phyloP scores from a whole-genome alignment of 2,888 invertebrate genomes.

The Agrilus mali region DNA sequence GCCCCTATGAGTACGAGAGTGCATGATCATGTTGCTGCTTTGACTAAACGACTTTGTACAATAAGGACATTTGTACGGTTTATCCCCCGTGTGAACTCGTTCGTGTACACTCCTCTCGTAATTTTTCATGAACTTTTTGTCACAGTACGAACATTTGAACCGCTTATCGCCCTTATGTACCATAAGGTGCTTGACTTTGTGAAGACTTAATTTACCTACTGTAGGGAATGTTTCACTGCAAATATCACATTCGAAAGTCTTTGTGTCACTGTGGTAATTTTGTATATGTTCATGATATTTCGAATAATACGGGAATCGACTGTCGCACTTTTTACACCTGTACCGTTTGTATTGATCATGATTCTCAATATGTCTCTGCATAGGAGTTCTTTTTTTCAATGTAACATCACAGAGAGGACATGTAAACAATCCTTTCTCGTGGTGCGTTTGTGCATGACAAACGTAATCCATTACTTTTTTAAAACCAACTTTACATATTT shows the following conservation, averaged over 20 bases:
- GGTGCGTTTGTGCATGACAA: background rate
- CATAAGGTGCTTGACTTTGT: no score
- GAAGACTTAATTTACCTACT: no score
- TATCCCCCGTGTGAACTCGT: conserved; percentile 25
- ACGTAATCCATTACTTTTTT: conserved; percentile 25
- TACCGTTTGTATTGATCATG: no score
- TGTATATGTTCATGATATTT: no score
- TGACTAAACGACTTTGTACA: conserved; percentile 26
- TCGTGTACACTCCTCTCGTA: conserved; percentile 27
- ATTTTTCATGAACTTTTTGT: conserved; percentile 17
- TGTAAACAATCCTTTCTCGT: background rate
- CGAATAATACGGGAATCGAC: no score
- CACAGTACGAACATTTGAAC: no score
- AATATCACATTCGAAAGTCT: background rate
- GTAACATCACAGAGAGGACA: conserved; percentile 1
- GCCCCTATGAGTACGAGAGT: conserved; percentile 44
- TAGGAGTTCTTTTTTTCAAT: background rate
- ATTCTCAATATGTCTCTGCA: no score
- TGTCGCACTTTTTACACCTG: no score
- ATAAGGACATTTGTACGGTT: conserved; percentile 21
- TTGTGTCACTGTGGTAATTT: no score
- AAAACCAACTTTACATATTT: conserved; percentile 40
- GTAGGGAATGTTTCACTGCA: background rate
- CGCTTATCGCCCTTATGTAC: no score
- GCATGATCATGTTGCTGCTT: conserved; percentile 38